Conservation (phyloP, 2,888 invertebrate species). For the Protophormia terraenovae region DNA sequence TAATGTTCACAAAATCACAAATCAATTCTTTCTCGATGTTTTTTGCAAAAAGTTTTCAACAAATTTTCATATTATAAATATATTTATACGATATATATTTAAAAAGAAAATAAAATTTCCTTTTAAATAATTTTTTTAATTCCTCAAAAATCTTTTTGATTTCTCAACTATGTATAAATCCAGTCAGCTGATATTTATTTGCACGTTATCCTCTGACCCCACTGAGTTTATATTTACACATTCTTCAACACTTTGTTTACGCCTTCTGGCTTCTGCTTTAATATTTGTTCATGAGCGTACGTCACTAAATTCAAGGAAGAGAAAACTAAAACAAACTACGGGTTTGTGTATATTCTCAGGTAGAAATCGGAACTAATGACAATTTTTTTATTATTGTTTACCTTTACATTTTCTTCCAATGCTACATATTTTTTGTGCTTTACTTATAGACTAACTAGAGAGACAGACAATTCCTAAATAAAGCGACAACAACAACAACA, state of each 20-base stretch:
- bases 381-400: slow-evolving; percentile 27
- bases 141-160: neutral
- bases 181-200: neutral
- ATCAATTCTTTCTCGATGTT: too few species aligned
- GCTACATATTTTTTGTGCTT: neutral
- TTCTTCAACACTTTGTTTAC: slow-evolving; percentile 29
- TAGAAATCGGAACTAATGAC: slow-evolving; percentile 70
- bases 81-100: too few species aligned
- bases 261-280: slow-evolving; percentile 25
- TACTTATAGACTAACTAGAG: neutral
- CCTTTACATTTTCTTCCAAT: neutral
- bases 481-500: slow-evolving; percentile 24
- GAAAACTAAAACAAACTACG: slow-evolving; percentile 15
- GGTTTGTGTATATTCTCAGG: slow-evolving; percentile 46
- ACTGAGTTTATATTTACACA: slow-evolving; percentile 27
- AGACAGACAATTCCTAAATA: neutral
- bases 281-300: neutral
- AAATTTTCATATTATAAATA: too few species aligned
- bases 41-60: too few species aligned
- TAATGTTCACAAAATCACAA: too few species aligned
- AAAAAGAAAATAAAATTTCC: too few species aligned
- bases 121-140: too few species aligned
- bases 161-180: neutral
- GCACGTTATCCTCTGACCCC: neutral
- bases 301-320: neutral